Conservation (phyloP, 2,797 vertebrate genomes). For the Toxotes lorentzi region DNA sequence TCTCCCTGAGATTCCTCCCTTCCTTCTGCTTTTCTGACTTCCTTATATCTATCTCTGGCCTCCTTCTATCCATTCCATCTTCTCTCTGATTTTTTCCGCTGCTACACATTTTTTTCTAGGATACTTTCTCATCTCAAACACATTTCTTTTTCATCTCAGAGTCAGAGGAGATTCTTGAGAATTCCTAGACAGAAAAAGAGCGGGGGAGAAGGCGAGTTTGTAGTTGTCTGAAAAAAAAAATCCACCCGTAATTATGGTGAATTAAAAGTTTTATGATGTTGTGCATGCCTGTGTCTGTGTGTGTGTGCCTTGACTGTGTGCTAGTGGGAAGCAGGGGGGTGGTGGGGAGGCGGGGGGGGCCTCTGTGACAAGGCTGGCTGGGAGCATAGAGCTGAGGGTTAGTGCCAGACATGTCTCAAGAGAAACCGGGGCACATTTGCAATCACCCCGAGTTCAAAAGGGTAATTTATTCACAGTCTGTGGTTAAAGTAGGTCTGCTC, state of each 20-base stretch:
- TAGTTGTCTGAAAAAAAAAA: constrained; percentile 42
- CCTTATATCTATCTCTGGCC: constrained; percentile 31
- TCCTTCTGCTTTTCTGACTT: constrained; percentile 11
- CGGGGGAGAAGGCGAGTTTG: constrained; percentile 6
- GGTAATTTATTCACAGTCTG: constrained; percentile 87
- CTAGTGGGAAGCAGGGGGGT: constrained; percentile 17
- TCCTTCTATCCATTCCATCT: constrained; percentile 22
- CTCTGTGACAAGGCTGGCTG: constrained; percentile 78
- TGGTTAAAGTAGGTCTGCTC: constrained; percentile 82
- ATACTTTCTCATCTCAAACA: constrained; percentile 42
- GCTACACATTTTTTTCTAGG: constrained; percentile 35
- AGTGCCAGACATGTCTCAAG: constrained; percentile 84
- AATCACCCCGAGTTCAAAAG: constrained; percentile 86
- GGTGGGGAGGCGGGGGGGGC: constrained; percentile 18
- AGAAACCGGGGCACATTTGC: constrained; percentile 85
- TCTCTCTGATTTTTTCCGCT: constrained; percentile 45
- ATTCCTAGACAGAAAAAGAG: constrained; percentile 61
- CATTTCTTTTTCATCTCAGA: constrained; percentile 33
- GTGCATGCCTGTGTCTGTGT: constrained; percentile 45
- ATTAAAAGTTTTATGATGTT: constrained; percentile 78
- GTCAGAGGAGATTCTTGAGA: constrained; percentile 48
- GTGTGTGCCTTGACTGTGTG: constrained; percentile 38
- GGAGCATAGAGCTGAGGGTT: constrained; percentile 77
- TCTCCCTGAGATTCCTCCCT: constrained; percentile 53
- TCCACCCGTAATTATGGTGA: constrained; percentile 63